Conservation (phyloP, 2,797 vertebrate genomes). For the Gymnopithys bicolor region DNA sequence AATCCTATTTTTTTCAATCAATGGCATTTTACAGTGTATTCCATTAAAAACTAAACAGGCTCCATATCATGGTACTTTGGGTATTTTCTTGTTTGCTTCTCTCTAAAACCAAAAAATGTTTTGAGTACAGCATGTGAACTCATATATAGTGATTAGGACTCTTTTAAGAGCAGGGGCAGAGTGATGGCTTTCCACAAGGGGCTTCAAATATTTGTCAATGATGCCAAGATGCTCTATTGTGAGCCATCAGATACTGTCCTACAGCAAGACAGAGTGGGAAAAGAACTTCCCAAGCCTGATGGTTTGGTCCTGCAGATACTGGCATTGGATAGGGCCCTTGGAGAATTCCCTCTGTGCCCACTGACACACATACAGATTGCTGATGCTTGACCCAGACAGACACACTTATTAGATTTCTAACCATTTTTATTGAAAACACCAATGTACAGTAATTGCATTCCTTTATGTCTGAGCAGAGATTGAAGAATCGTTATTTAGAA, state of each 20-base stretch:
- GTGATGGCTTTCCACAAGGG: neutral
- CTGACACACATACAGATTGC: conserved; percentile 5
- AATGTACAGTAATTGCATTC: neutral
- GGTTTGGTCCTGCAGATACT: neutral
- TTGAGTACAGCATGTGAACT: neutral
- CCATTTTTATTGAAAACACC: neutral
- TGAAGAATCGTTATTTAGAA: neutral
- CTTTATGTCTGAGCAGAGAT: neutral
- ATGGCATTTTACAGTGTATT: conserved; percentile 35
- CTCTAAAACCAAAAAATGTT: neutral
- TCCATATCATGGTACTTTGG: neutral
- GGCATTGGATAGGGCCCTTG: neutral
- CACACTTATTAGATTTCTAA: neutral
- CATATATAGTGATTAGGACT: neutral
- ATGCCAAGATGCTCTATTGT: neutral
- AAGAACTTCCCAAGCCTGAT: neutral
- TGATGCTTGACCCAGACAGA: neutral
- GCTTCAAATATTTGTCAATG: neutral
- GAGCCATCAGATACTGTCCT: neutral
- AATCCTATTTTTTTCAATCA: conserved; percentile 37
- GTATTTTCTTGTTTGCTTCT: neutral
- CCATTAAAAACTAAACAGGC: conserved; percentile 30
- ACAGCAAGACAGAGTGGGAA: neutral
- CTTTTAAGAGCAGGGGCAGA: neutral
- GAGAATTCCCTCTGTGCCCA: neutral